Evolutionary conservation across 2,888 invertebrate species (phyloP), one percentile per base, ranked within the genome.

Genomic region (Noctuana brunneofusca): DNA sequence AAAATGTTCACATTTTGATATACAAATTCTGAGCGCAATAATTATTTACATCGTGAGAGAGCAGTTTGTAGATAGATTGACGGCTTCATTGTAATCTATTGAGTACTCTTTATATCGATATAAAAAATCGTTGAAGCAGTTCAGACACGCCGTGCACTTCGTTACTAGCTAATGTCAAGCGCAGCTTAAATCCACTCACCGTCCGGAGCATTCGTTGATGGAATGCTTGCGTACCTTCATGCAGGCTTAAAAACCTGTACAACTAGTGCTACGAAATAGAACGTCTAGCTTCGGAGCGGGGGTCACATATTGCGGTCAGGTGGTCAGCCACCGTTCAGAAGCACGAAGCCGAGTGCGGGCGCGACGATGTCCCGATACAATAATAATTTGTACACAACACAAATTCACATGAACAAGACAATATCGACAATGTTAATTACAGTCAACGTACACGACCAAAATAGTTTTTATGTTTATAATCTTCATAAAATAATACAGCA

Each of bases 381-480:
- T 65, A 66, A 71, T 64, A 70, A 67, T 69, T 70, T 81, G 82
- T 85, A 87, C 89, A 89, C 89, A 88, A 91, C 90, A 91, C 89
- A 91, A 89, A 90, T 89, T 87, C 89, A 91, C 89, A 89, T 87
- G 82, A 88, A 90, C 90, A 89, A 89, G 89, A 89, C 89, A 89
- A 81, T 83, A 76, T 76, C 74, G 80, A 86, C 79, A 81, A 84
- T 78, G 80, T 80, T 79, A 79, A 79, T 75, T 79, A 84, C 82
- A 86, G 79, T 82, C 78, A 83, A 87, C 78, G 78, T 83, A 87
- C 83, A 89, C 91, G 91, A 91, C 91, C 91, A 91, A 91, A 91
- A 91, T 91, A 86, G 91, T 90, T 91, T 91, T 91, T 89, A 75
- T 73, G 66, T 67, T 68, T 60, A 67, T 68, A 69, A 67, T 81